Evolutionary conservation across 2,888 invertebrate genomes (phyloP), one percentile per base, ranked within the genome.

Genomic region (Aporophyla lueneburgensis): DNA sequence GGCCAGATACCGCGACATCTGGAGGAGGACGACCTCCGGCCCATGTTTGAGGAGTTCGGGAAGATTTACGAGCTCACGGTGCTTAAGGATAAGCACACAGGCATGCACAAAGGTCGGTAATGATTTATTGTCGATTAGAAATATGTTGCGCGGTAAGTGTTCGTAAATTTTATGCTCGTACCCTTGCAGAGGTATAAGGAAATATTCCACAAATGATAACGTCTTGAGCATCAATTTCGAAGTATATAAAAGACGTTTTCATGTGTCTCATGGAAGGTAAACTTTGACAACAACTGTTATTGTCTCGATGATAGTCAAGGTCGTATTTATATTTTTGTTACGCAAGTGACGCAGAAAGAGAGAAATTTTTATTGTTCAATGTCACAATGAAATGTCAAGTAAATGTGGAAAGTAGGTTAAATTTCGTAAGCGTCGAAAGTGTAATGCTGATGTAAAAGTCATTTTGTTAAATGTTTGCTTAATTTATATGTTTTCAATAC

Each of bases 11-110:
- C 99, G 40, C 96, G 99, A 76, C 98, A 99, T 93, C 95, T 99
- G 77, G 98, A 98, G 92, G 99, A 99, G 92, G 98, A 98, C 76
- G 98, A 99, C 91, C 97, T 99, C 49, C 97, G 99, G 71, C 99
- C 99, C 54, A 98, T 99, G 97, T 99, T 99, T 94, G 99, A 99
- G 94, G 98, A 98, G 94, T 99, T 98, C 91, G 99, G 99, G 74
- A 98, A 98, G 94, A 99, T 99, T 93, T 99, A 99, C 95, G 99
- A 99, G 97, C 98, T 99, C 92, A 99, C 99, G 82, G 98, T 99
- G 78, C 97, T 99, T 89, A 99, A 99, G 97, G 99, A 99, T 95
- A 98, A 99, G 93, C 98, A 98, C 97, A 99, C 99, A 78, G 99
- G 99, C 85, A 98, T 99, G 98, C 99, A 99, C 95, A 99, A 99